Base-by-base conservation (phyloP, 2,888 invertebrate species). In the Orthosia gracilis region DNA sequence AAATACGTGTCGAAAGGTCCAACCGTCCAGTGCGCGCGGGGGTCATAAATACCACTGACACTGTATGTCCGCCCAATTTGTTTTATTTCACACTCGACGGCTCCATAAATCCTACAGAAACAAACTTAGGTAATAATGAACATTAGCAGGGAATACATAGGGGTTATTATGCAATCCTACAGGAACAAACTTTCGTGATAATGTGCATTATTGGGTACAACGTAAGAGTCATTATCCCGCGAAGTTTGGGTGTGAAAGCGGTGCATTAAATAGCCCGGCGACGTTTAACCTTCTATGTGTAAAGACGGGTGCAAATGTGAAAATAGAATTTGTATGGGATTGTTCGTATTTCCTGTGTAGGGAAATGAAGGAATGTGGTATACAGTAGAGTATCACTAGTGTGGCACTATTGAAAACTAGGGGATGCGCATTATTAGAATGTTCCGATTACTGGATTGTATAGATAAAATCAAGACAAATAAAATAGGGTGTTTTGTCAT, bases 21-120 rank as follows among this genome's bases (percentile, higher is more conserved):
- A 49, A 73, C 84, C 69, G 72, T 65, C 72, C 26, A 13, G 31
- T 66, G 75, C 71, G 67, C 76, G 69, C 73, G 59, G 59, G 59
- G 81, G 66, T 82, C 85, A 23, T 78, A 73, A 78, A 76, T 74
- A 85, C 78, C 78, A 67, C n/a, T 23, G 76, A 59, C 64, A 58
- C 59, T 23, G 69, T 69, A 57, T 57, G 70, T 67, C 69, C 70
- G 70, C 73, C 77, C 87, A 87, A 85, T 87, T 87, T 85, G 77
- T 85, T 85, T 87, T 80, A 75, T 75, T 85, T 80, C 69, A 80
- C 74, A 84, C 81, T 54, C 62, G 61, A 71, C 65, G 67, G 21
- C 68, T 21, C 80, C 80, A 71, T 80, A 71, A 80, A 75, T 74
- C 61, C 58, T 49, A 40, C 57, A 47, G 4, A 3, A 18, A 15